Conservation (phyloP, 2,888 invertebrate species). For the Antitype chi region DNA sequence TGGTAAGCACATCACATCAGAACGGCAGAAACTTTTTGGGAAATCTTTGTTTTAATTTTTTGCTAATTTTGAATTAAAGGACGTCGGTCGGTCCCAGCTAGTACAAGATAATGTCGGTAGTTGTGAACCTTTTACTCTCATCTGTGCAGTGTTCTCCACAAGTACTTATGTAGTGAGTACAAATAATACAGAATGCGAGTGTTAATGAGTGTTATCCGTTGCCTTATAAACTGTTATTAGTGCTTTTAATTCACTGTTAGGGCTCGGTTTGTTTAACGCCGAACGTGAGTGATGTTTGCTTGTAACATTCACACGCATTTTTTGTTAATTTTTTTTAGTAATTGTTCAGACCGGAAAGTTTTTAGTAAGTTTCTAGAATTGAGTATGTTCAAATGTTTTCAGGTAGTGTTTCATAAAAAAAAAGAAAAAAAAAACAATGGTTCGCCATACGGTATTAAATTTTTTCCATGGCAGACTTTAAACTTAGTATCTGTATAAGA, state of each 20-base stretch:
- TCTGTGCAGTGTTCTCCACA: neutral
- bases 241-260: slow-evolving; percentile 59
- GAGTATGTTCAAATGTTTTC: neutral
- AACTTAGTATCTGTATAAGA: neutral
- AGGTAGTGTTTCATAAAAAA: neutral
- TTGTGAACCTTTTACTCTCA: slow-evolving; percentile 16
- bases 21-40: too few species aligned
- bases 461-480: neutral
- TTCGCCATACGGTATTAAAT: too few species aligned
- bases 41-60: too few species aligned
- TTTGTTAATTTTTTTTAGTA: too few species aligned
- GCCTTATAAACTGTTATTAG: slow-evolving; percentile 59
- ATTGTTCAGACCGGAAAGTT: too few species aligned
- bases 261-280: slow-evolving; percentile 44
- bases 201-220: slow-evolving; percentile 67
- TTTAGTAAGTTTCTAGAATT: too few species aligned
- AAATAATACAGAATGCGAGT: slow-evolving; percentile 52
- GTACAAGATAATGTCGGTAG: neutral
- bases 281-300: slow-evolving; percentile 18
- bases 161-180: slow-evolving; percentile 19
- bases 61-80: too few species aligned
- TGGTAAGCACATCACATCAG: too few species aligned
- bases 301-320: neutral
- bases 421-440: too few species aligned
- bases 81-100: too few species aligned